Percentiles rank a stretch among this genome's conserved stretches.
Evolutionary conservation across 2,888 invertebrate species (phyloP).

Genomic region (Cabera pusaria): DNA sequence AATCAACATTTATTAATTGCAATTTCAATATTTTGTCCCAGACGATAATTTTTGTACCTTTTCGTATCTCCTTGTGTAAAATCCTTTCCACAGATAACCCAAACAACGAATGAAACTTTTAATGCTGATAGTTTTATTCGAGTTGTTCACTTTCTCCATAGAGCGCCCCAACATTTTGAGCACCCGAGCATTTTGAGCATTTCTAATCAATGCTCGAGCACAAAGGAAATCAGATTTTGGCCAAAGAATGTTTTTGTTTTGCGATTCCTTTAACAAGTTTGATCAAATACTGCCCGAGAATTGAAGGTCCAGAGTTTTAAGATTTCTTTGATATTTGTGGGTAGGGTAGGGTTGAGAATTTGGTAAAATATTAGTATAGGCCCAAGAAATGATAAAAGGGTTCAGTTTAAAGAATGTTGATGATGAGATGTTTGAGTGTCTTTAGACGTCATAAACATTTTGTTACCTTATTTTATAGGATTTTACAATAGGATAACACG

Average conservation of each 20-base stretch:
- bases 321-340: constrained; percentile 3
- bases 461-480: no score
- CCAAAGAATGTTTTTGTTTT: constrained; percentile 9
- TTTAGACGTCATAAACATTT: no score
- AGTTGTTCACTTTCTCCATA: constrained; percentile 18
- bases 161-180: constrained; percentile 16
- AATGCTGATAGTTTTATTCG: constrained; percentile 19
- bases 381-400: constrained; percentile 4
- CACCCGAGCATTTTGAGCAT: constrained; percentile 17
- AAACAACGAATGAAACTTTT: constrained; percentile 12
- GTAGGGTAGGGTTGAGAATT: constrained; percentile 1
- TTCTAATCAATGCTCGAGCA: constrained; percentile 11
- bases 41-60: background rate
- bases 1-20: no score
- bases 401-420: no score
- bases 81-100: constrained; percentile 2
- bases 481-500: no score
- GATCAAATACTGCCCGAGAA: background rate
- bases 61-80: constrained; percentile 5
- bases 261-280: constrained; percentile 2
- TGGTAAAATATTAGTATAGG: constrained; percentile 3
- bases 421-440: no score
- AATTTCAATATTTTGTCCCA: no score
- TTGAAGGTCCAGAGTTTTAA: no score
- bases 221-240: constrained; percentile 2